Percentiles rank a stretch among this genome's conserved stretches.
Conservation (phyloP, 2,113 vertebrate species). For the Atractosteus spatula region DNA sequence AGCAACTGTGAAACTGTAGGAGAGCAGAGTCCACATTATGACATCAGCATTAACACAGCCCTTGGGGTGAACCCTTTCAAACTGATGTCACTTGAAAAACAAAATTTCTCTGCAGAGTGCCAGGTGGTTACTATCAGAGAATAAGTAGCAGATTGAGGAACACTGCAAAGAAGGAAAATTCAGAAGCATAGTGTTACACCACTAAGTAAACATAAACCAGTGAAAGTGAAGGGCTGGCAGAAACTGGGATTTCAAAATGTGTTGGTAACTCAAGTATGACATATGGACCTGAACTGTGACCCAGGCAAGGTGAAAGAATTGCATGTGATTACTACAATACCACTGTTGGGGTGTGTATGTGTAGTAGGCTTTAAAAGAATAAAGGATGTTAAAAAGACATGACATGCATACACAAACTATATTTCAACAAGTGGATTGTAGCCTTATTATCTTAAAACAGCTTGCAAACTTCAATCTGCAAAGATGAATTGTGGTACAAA, state of each 20-base stretch:
- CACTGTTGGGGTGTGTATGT: not conserved
- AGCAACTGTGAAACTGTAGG: not conserved
- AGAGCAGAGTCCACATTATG: not conserved
- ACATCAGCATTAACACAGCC: not conserved
- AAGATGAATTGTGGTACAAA: too few species aligned
- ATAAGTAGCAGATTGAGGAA: not conserved
- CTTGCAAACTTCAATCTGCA: too few species aligned
- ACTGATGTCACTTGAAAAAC: not conserved
- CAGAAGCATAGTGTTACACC: slow-evolving; percentile 2
- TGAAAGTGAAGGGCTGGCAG: not conserved
- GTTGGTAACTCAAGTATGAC: not conserved
- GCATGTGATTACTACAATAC: not conserved
- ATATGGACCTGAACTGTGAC: not conserved
- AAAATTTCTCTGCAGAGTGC: not conserved
- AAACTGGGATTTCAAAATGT: not conserved
- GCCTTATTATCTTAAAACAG: too few species aligned
- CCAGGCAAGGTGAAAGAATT: not conserved
- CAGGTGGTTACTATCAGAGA: not conserved
- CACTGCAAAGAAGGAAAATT: not conserved
- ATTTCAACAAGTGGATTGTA: too few species aligned
- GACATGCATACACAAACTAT: too few species aligned
- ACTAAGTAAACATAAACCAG: not conserved
- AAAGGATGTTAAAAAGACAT: too few species aligned
- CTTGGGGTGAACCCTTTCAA: not conserved
- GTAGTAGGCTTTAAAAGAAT: too few species aligned